Conservation (phyloP, 2,888 invertebrate genomes). For the Alcis repandata region DNA sequence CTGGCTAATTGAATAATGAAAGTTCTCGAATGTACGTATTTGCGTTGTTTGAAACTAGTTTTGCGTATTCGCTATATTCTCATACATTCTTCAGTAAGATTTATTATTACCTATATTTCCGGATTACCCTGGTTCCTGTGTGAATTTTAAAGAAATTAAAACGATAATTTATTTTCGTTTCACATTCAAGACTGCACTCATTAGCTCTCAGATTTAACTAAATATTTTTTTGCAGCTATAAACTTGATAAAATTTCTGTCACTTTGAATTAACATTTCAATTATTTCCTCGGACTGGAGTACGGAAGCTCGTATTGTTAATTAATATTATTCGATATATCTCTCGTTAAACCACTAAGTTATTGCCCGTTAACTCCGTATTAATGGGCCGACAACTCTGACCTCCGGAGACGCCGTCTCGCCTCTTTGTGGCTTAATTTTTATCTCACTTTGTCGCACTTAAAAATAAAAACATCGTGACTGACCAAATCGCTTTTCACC, state of each 20-base stretch:
- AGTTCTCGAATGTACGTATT: conserved; percentile 15
- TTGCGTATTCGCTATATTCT: conserved; percentile 8
- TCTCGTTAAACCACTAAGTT: conserved; percentile 72
- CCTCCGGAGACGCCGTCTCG: conserved; percentile 59
- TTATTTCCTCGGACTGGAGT: conserved; percentile 54
- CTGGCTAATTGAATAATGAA: conserved; percentile 30
- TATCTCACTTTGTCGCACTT: conserved; percentile 61
- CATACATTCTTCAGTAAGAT: conserved; percentile 5
- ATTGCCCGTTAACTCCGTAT: conserved; percentile 70
- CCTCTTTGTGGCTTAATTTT: conserved; percentile 66
- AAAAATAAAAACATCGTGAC: conserved; percentile 54
- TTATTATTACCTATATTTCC: conserved; percentile 13
- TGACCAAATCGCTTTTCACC: conserved; percentile 66
- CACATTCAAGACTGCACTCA: conserved; percentile 6
- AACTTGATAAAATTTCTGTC: conserved; percentile 47
- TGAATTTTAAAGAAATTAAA: conserved; percentile 10
- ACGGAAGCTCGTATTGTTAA: conserved; percentile 65
- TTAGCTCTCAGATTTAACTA: not conserved
- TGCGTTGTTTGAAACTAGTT: conserved; percentile 26
- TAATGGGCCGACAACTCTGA: conserved; percentile 67
- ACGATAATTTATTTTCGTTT: not conserved
- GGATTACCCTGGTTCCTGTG: conserved; percentile 2
- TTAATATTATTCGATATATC: conserved; percentile 73
- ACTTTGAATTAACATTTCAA: conserved; percentile 58
- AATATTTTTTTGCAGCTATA: conserved; percentile 11